These are phyloP conservation scores for Endotricha flammealis DNA, from an alignment of 2,888 invertebrate species.

Conservation along the genomic window DNA sequence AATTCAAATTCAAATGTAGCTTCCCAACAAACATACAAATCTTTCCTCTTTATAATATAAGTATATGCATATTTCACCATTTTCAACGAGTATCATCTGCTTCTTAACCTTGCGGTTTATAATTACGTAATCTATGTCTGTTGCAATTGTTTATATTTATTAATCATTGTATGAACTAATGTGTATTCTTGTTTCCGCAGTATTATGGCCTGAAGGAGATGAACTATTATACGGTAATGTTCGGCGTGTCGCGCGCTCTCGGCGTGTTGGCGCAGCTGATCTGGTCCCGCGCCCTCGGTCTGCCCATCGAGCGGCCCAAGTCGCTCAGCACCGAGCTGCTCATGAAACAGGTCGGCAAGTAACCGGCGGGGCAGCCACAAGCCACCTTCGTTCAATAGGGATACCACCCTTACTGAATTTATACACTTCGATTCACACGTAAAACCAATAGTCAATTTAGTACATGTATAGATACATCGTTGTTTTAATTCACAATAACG, in stretches of 20 bases:
- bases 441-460: conserved; percentile 39
- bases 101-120: too few relatives aligned
- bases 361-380: conserved; percentile 24
- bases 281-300: conserved; percentile 91
- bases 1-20: too few relatives aligned
- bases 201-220: conserved; percentile 95
- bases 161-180: too few relatives aligned
- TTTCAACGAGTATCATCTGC: too few relatives aligned
- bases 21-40: too few relatives aligned
- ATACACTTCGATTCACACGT: conserved; percentile 41
- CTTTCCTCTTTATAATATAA: too few relatives aligned
- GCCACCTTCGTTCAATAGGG: conserved; percentile 18
- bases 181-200: conserved; percentile 57
- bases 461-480: not conserved
- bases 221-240: conserved; percentile 96
- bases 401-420: conserved; percentile 21
- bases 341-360: conserved; percentile 63
- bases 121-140: too few relatives aligned
- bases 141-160: too few relatives aligned
- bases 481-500: conserved; percentile 11
- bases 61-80: too few relatives aligned
- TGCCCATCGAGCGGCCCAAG: conserved; percentile 92
- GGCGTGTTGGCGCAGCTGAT: conserved; percentile 90
- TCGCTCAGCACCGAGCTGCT: conserved; percentile 86
- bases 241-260: conserved; percentile 93